Base-by-base conservation (phyloP, 64 coral and sea anemone species). In the Dendrophyllia cribrosa region DNA sequence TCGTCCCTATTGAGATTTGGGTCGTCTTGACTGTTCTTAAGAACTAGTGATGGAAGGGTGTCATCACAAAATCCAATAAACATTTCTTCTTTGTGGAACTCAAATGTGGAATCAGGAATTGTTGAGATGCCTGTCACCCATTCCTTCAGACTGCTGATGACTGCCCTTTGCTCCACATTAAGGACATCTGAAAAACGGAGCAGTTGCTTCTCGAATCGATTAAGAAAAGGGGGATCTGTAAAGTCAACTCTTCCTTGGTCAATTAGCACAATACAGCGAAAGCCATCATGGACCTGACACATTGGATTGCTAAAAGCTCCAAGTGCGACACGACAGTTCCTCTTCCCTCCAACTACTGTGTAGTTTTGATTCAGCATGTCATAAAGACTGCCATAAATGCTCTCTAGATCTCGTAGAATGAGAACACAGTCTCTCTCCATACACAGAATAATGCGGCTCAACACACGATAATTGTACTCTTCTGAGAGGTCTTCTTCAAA, bases 291-390 rank as follows among this genome's bases (percentile, higher is more conserved):
- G 20, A 94, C 92, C 23, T 94, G 92, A 71, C 92, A 94, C 92
- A 94, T 88, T 14, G 93, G 93, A 68, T 94, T 94, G 20, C 93
- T 94, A 59, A 89, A 94, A 9, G 93, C 93, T 59, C 93, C 93
- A n/a, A 94, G 87, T n/a, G 93, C 93, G 58, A 94, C 85, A 73
- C 93, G 79, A 72, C 93, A 94, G 50, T 89, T 94, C 58, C 89
- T 94, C 87, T 94, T 94, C 53, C 93, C 93, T 13, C 93, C 93
- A 45, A 94, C 93, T 1, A 94, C 77, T 0, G 85, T 85, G 50
- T 94, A 94, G 45, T 94, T 94, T 70, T 89, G 85, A 43, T 94
- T 93, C 9, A 93, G 52, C 91, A 93, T 93, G 51, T 93, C 91
- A 62, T 93, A 93, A 20, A 94, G 77, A 78, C 92, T 94, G 75